Base-by-base conservation (phyloP, 2,888 invertebrate species). In the Drosophila nr. medialis region DNA sequence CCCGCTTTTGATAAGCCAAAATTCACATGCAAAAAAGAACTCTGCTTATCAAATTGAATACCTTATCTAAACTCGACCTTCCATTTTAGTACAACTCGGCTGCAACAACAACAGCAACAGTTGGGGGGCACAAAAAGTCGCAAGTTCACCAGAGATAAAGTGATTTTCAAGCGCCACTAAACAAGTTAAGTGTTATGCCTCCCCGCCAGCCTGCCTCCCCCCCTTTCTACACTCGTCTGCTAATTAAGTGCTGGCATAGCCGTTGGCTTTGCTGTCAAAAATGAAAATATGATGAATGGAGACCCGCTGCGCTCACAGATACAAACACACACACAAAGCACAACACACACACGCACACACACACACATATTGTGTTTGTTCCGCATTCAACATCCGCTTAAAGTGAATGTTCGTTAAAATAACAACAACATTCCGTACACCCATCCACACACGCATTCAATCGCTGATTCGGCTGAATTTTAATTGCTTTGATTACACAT, bases 401-500 rank as follows among this genome's bases (percentile, higher is more conserved):
- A 49, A 77, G 59, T 66, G 64, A 64, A 72, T 67, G 58, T 53
- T 60, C 65, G 54, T 55, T 10, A 63, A 70, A 76, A 77, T 42
- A 38, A 60, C 51, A 71, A 40, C 34, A 63, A 72, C 61, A 81
- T 77, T 73, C 45, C 40, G 27, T 30, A 24, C n/a, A 32, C 27
- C 8, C n/a, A 38, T 11, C 11, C 13, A 51, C 38, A 29, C 13
- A 10, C 40, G 8, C 51, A 55, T 34, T 56, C 11, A 29, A 7
- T 30, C 11, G 29, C 40, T 51, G 54, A 69, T 72, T 77, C 51
- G 51, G 29, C 40, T 49, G 81, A 67, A 81, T 65, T 78, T 81
- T 78, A 78, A 81, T 81, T 78, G 64, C 82, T 77, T 58, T 78
- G 77, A 81, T 81, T 78, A 77, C 64, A 81, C 50, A 73, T 72